Conservation (phyloP, 2,888 invertebrate genomes). For the Kryphioiulus occultus region DNA sequence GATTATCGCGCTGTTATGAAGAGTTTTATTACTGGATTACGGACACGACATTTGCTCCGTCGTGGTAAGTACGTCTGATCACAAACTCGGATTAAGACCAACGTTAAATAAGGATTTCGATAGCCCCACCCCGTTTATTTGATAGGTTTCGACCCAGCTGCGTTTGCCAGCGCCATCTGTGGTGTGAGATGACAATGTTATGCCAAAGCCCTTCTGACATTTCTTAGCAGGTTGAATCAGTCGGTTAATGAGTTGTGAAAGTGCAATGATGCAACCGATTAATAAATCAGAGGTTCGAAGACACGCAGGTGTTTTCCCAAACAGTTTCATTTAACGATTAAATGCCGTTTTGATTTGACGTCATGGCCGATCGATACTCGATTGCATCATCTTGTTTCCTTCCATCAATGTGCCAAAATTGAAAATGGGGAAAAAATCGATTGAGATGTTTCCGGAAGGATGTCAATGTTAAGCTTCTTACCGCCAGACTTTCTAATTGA, state of each 20-base stretch:
- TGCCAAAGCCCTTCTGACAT: no score
- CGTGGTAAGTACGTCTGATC: not conserved
- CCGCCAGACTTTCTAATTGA: not conserved
- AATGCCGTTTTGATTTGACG: not conserved
- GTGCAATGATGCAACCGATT: no score
- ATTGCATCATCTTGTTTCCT: not conserved
- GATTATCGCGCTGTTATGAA: not conserved
- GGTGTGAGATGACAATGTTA: no score
- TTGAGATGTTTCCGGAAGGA: not conserved
- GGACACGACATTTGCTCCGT: not conserved
- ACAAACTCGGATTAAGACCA: not conserved
- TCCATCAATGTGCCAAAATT: not conserved
- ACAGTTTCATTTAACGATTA: not conserved
- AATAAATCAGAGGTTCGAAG: no score
- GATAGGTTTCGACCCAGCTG: not conserved
- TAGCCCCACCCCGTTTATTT: not conserved
- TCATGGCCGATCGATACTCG: not conserved
- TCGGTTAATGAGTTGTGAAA: no score
- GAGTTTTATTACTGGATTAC: not conserved
- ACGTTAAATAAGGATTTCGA: constrained; percentile 1
- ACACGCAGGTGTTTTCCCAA: no score
- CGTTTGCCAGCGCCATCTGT: not conserved
- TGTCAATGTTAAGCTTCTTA: not conserved
- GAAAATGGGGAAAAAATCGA: not conserved
- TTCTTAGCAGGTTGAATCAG: no score